These are phyloP conservation scores for Thalpophila matura DNA, from an alignment of 2,888 invertebrate genomes.

Conservation along the genomic window DNA sequence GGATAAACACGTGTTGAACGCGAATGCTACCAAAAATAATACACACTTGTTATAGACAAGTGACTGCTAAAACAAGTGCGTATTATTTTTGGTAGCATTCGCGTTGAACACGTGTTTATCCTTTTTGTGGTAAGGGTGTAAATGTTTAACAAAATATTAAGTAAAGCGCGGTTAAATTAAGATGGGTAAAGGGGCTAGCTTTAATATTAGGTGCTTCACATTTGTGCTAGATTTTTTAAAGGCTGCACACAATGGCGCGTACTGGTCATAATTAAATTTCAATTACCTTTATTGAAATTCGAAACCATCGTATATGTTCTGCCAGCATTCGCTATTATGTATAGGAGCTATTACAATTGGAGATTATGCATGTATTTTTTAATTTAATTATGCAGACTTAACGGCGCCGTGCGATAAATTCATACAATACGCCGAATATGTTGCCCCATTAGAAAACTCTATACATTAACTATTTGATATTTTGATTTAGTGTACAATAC, in stretches of 20 bases:
- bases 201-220: constrained; percentile 50
- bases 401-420: constrained; percentile 47
- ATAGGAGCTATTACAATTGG: constrained; percentile 26
- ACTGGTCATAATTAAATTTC: not conserved
- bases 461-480: constrained; percentile 54
- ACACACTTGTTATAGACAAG: no score
- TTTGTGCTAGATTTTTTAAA: constrained; percentile 58
- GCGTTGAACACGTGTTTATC: no score
- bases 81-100: no score
- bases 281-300: not conserved
- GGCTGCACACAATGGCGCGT: constrained; percentile 15
- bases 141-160: constrained; percentile 30
- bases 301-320: not conserved
- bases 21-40: no score
- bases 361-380: constrained; percentile 51
- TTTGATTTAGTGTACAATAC: constrained; percentile 52
- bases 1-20: no score
- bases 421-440: constrained; percentile 46
- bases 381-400: constrained; percentile 39
- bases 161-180: constrained; percentile 11
- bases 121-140: no score
- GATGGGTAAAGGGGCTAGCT: constrained; percentile 41
- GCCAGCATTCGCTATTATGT: constrained; percentile 11
- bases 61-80: no score
- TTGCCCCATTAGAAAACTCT: constrained; percentile 46